phyloP scores from a whole-genome alignment of 2,113 vertebrate species.

The Nothoprocta perdicaria region DNA sequence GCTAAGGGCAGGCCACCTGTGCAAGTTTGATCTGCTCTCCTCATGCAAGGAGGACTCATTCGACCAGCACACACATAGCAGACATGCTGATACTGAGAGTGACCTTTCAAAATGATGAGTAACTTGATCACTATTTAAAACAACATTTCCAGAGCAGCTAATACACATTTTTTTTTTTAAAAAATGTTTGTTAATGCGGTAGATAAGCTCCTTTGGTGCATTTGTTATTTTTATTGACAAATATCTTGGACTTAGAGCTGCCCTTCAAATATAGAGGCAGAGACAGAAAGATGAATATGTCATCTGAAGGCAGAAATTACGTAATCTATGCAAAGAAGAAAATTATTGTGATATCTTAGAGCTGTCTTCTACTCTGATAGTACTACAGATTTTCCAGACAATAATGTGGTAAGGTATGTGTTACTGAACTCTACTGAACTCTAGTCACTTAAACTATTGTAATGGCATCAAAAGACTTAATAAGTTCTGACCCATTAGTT shows the following conservation, averaged over 20 bases:
- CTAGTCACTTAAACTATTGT: background rate
- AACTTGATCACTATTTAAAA: constrained; percentile 1
- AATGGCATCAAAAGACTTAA: background rate
- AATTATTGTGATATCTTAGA: background rate
- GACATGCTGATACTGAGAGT: background rate
- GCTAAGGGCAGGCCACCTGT: background rate
- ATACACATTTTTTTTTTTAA: background rate
- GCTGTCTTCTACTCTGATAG: background rate
- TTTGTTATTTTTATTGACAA: background rate
- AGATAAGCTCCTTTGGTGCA: background rate
- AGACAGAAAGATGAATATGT: background rate
- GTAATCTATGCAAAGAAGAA: background rate
- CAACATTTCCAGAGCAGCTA: background rate
- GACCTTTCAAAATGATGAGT: constrained; percentile 18
- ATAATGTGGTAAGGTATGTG: background rate
- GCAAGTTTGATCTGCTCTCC: background rate
- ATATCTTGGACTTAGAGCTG: background rate
- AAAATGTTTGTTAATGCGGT: background rate
- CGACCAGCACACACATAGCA: background rate
- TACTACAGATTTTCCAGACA: background rate
- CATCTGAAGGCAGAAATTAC: background rate
- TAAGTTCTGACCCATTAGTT: background rate
- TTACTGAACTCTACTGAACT: background rate
- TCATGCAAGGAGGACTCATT: background rate
- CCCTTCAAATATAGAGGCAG: background rate